These are phyloP conservation scores for Oscheius myriophilus DNA, from an alignment of 2,888 invertebrate species.

Conservation along the genomic window DNA sequence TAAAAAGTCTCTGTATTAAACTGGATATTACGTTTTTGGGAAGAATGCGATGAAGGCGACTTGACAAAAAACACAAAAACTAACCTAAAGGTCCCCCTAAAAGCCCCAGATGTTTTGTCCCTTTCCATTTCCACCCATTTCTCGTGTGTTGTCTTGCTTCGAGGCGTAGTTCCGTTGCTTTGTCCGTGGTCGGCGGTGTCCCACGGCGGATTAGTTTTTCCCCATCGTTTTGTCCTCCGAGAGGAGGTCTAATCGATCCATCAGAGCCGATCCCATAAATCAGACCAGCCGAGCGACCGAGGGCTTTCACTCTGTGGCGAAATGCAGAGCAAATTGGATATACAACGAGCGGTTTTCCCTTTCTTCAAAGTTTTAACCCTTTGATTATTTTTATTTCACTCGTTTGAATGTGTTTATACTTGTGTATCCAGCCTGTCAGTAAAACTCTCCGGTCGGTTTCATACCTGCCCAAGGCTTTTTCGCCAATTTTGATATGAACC, in stretches of 20 bases:
- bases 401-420: no score
- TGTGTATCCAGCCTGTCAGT: no score
- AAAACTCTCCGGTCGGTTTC: no score
- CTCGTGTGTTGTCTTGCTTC: neutral
- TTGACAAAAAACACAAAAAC: no score
- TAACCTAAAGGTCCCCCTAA: no score
- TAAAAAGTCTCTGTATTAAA: no score
- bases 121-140: neutral
- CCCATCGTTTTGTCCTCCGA: conserved; percentile 10
- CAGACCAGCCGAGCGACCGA: conserved; percentile 1
- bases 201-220: conserved; percentile 10
- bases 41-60: no score
- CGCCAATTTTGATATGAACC: no score
- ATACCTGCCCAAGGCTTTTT: no score
- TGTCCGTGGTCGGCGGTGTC: neutral
- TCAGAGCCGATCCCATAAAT: conserved; percentile 29
- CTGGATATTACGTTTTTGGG: no score
- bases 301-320: conserved; percentile 2
- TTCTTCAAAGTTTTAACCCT: no score
- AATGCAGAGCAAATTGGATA: neutral
- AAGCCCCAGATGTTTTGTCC: neutral
- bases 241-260: conserved; percentile 23
- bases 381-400: no score
- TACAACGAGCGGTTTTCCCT: neutral
- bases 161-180: conserved; percentile 7